Evolutionary conservation across 2,113 vertebrate species (phyloP), one percentile per base, ranked within the genome.

Genomic region (Neotragus pygmaeus): DNA sequence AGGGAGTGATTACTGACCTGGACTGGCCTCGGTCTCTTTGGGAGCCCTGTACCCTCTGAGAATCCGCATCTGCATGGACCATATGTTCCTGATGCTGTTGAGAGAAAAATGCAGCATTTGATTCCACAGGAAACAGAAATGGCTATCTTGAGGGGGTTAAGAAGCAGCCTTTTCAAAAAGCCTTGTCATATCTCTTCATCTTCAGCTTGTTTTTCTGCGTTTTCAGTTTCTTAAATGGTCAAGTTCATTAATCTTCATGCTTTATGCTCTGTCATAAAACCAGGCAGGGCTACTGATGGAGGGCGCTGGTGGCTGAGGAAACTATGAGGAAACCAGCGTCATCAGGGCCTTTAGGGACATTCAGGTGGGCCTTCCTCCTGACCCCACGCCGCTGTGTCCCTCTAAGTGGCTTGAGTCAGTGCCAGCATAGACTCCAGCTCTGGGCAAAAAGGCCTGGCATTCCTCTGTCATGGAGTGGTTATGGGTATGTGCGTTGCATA

Each of bases 191-290:
- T 91, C 78, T 10, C 28, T 64, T 33, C 27, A 82, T 86, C 94
- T 91, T 28, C 33, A 45, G 75, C 86, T 87, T 93, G 66, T 90
- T 90, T 92, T 95, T 78, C 53, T 27, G 11, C 6, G 25, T 49
- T 95, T 97, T 81, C 43, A 84, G 53, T 62, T 92, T 95, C 51
- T 81, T 84, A 53, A 87, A 14, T 77, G 86, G 70, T 7, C 81
- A 23, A 1, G 43, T 90, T 36, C 90, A 36, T 77, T 93, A 25
- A 60, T 90, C 91, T 94, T 81, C 36, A 64, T 64, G 83, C 85
- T 97, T 95, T 94, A 77, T 95, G 36, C 51, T 58, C 10, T 78
- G 49, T 39, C 85, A 21, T 88, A 94, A 96, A 90, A 78, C 19
- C n/a, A 94, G 88, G 51, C 90, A 70, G 92, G 70, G 90, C 58